Evolutionary conservation across 2,888 invertebrate species (phyloP), one percentile per base, ranked within the genome.

Genomic region (Volucella inanis): DNA sequence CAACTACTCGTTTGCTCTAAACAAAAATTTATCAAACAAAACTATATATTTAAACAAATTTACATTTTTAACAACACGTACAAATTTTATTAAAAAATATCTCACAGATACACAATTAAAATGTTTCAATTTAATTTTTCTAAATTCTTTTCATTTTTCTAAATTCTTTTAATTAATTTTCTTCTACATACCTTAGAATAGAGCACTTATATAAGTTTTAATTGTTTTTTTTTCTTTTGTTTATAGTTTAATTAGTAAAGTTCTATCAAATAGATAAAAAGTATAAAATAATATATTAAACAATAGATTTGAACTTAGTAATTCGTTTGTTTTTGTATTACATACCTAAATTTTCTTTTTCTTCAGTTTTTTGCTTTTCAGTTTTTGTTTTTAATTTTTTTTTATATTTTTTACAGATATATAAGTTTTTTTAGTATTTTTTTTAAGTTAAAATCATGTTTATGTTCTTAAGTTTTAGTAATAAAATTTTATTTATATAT

Each of bases 341-440:
- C 38, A 65, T 87, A 59, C 14, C 61, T 87, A 76, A 47, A 55
- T 52, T 68, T 70, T 22, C 9, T 68, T 62, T 62, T 61, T 54
- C 55, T 77, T 72, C 65, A 39, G 54, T 31, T 84, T 59, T 80
- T 62, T 68, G 50, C 67, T 22, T 22, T 22, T 22, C 2, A 64
- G 43, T 68, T 64, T 77, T 68, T 47, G 57, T 81, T 55, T 45
- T 57, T 65, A 64, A n/a, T 49, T 80, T 65, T 68, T 77, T 88
- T 18, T 18, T 18, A 18, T 18, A 88, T 88, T 89, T 89, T 90
- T 89, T 76, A 81, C 75, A 82, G 89, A 89, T 89, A 90, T 89
- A 90, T 70, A 14, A 11, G 12, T 68, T 64, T 52, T 31, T 68
- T 61, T 71, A 18, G 2, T 22, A 2, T 72, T 45, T 74, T 59